Base-by-base conservation (phyloP, 2,113 vertebrate species). In the Gadus chalcogrammus region DNA sequence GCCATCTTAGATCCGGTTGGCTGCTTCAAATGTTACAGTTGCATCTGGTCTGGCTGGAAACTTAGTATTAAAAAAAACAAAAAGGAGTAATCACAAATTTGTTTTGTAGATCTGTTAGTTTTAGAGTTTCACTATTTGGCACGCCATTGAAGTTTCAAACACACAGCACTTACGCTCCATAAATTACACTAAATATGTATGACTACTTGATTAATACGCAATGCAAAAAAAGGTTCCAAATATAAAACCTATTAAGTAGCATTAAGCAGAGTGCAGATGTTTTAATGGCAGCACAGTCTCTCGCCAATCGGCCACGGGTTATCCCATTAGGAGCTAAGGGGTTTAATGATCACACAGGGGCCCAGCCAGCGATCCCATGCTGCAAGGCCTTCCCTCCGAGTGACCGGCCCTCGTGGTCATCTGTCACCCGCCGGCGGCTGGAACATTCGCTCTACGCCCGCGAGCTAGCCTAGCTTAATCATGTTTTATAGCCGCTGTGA, bases 401-500 rank as follows among this genome's bases (percentile, higher is more conserved):
- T 2, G 53, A 27, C 81, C 80, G 79, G 88, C 79, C 85, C 42
- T 79, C 80, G 79, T 73, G 73, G 78, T 86, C 79, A 87, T 90
- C 90, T 89, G 86, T 90, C 88, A 90, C 87, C 77, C 78, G 11
- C 73, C 79, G 81, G 76, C 60, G 68, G 67, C 80, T 73, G 79
- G 79, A 83, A 83, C 67, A 55, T n/a, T 15, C 78, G 78, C 79
- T 88, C 88, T 87, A 86, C 78, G 76, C 84, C 86, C 68, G 58
- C 72, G 42, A 64, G 79, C 79, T 77, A 77, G 12, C 67, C 77
- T 76, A 79, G 85, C 80, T 90, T 87, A 86, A 91, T 91, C 88
- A 89, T 85, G 84, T 89, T 91, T 90, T 88, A 90, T 83, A 78
- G 84, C 80, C 79, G 60, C 75, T 79, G 52, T 79, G 83, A 86